Evolutionary conservation across 2,113 vertebrate species (phyloP).

Genomic region (Campylomormyrus tamandua): DNA sequence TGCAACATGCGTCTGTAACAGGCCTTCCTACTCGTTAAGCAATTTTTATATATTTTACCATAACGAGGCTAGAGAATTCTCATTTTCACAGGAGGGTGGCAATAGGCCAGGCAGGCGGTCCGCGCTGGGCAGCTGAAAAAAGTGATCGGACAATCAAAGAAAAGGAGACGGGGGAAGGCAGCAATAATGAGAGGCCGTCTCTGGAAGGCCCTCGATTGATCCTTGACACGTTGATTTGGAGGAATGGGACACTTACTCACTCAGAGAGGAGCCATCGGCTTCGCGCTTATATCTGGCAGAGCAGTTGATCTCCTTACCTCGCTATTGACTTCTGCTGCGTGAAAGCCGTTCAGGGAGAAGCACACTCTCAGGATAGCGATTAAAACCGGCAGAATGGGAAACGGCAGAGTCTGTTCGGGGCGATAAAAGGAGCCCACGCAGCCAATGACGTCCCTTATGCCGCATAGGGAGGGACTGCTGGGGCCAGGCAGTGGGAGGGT

Average conservation of each 20-base stretch:
- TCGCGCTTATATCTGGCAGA: not conserved
- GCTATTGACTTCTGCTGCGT: conserved; percentile 5
- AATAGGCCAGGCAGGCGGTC: not conserved
- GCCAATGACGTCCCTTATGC: not conserved
- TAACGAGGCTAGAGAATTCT: not conserved
- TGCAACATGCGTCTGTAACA: not conserved
- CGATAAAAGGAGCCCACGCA: not conserved
- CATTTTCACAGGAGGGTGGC: not conserved
- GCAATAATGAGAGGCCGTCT: not conserved
- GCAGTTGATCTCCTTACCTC: conserved; percentile 6
- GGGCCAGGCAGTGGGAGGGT: not conserved
- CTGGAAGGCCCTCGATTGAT: not conserved
- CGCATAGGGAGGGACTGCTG: not conserved
- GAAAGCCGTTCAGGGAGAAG: not conserved
- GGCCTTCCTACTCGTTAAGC: not conserved
- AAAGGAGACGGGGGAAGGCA: not conserved
- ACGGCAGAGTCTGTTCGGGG: not conserved
- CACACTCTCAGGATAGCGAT: not conserved
- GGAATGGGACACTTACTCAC: not conserved
- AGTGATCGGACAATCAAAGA: not conserved
- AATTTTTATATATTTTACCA: not conserved
- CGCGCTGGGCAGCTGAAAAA: not conserved
- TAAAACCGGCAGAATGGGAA: not conserved
- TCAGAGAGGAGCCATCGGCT: not conserved
- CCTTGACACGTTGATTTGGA: not conserved